Evolutionary conservation across 2,888 invertebrate genomes (phyloP), one percentile per base, ranked within the genome.

Genomic region (Cheilosia urbana): DNA sequence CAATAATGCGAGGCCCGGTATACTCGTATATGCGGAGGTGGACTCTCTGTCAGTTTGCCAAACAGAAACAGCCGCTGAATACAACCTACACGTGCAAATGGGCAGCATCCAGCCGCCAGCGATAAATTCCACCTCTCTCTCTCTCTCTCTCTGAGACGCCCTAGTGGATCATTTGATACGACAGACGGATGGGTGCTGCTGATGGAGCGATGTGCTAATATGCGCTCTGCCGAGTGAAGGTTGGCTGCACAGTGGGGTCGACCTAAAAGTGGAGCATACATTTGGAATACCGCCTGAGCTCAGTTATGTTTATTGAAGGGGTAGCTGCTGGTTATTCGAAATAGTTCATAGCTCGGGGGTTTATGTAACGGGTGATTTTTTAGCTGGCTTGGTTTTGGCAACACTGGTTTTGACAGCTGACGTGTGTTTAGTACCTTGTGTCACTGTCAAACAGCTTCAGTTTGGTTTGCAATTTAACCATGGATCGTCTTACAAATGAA

Each of bases 41-140:
- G 85, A 81, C 76, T 57, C 76, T 71, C 81, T 85, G 85, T 85
- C 85, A 81, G 85, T 57, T 72, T 85, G 85, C 85, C 85, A 85
- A 85, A 77, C 62, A 77, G 72, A 81, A 45, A 71, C 69, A 75
- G 69, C 58, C 84, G 81, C 81, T 66, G 71, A 72, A 72, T 57
- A 42, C 76, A 85, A 77, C 81, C 85, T 68, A 85, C 85, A 81
- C 85, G 81, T 77, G 85, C 62, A 85, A 76, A 81, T 81, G 84
- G 80, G 40, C 66, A 71, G 60, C 58, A 77, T 77, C 72, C 57
- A 66, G 71, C 71, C 75, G 80, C 81, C 81, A 58, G 81, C 27
- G 66, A 77, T 85, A 81, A 85, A 77, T 85, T 81, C 72, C 76
- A 65, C 72, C 65, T 60, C 51, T 30, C 17, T 30, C 30, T 30